Base-by-base conservation (phyloP, 2,888 invertebrate genomes). In the Monoplex corrugatus region DNA sequence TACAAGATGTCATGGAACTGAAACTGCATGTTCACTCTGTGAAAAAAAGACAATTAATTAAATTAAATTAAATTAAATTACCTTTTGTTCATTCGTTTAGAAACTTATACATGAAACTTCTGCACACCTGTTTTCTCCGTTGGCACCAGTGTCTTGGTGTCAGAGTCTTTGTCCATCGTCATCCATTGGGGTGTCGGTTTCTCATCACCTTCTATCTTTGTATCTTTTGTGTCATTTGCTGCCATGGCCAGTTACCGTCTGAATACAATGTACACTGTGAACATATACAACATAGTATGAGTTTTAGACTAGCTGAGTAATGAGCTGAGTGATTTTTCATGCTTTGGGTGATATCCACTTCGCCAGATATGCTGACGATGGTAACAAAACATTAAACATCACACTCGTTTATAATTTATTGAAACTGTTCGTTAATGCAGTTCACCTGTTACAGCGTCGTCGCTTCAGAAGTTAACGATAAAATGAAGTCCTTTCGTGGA, bases 61-160 rank as follows among this genome's bases (percentile, higher is more conserved):
- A n/a, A n/a, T n/a, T n/a, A n/a, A n/a, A n/a, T n/a, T n/a, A n/a
- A n/a, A n/a, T n/a, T n/a, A n/a, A n/a, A n/a, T n/a, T n/a, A n/a
- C n/a, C n/a, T n/a, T n/a, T n/a, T n/a, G n/a, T n/a, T n/a, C n/a
- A n/a, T n/a, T n/a, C n/a, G n/a, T n/a, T n/a, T n/a, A n/a, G n/a
- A n/a, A 72, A 10, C n/a, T 2, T 57, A 0, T 19, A 75, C 75
- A 35, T 75, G 75, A 38, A 16, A 75, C 23, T 16, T 75, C 16
- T 0, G 28, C 80, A 8, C 23, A 86, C 84, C 84, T 85, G 35
- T 85, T 50, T n/a, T 57, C 32, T n/a, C 45, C 32, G 87, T 78
- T 5, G 35, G 13, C 19, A 87, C 87, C 0, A 78, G 87, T 6
- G 87, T 87, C 87, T 87, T 87, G 35, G 87, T 87, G 38, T 87